phyloP scores from a whole-genome alignment of 2,888 invertebrate species.

The Malachius bipustulatus region DNA sequence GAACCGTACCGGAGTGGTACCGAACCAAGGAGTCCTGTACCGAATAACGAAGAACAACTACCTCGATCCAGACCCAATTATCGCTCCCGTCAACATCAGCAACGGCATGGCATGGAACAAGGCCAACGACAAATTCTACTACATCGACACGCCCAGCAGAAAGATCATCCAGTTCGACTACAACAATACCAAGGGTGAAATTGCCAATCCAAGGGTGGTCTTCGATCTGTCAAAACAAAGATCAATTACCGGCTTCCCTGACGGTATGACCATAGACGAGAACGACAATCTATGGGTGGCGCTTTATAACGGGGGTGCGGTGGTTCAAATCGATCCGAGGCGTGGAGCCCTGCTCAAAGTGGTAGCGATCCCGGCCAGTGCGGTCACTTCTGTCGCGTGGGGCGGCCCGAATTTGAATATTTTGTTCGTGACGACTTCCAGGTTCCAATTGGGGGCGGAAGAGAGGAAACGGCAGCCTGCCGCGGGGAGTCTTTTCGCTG shows the following conservation, averaged over 20 bases:
- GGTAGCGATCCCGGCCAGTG: constrained; percentile 44
- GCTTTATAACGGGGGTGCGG: constrained; percentile 48
- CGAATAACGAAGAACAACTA: constrained; percentile 37
- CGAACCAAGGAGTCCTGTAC: constrained; percentile 48
- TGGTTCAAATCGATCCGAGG: constrained; percentile 40
- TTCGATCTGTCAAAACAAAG: constrained; percentile 21
- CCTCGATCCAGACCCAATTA: constrained; percentile 24
- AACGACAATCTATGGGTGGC: constrained; percentile 70
- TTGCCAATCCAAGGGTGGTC: constrained; percentile 29
- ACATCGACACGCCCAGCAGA: constrained; percentile 59
- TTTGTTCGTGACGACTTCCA: constrained; percentile 50
- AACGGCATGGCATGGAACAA: constrained; percentile 69
- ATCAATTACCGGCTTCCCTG: constrained; percentile 16
- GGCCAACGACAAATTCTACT: constrained; percentile 60
- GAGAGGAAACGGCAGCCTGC: constrained; percentile 32
- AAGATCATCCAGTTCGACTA: constrained; percentile 61
- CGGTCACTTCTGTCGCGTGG: constrained; percentile 50
- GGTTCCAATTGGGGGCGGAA: constrained; percentile 23
- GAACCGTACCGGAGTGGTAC: constrained; percentile 33
- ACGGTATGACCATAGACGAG: constrained; percentile 59
- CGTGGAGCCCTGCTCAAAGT: constrained; percentile 35
- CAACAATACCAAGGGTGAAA: constrained; percentile 43
- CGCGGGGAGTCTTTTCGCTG: constrained; percentile 39
- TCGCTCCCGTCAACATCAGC: constrained; percentile 49
- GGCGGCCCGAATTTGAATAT: constrained; percentile 49